Base-by-base conservation (phyloP, 2,888 invertebrate genomes). In the Protodeltote pygarga region DNA sequence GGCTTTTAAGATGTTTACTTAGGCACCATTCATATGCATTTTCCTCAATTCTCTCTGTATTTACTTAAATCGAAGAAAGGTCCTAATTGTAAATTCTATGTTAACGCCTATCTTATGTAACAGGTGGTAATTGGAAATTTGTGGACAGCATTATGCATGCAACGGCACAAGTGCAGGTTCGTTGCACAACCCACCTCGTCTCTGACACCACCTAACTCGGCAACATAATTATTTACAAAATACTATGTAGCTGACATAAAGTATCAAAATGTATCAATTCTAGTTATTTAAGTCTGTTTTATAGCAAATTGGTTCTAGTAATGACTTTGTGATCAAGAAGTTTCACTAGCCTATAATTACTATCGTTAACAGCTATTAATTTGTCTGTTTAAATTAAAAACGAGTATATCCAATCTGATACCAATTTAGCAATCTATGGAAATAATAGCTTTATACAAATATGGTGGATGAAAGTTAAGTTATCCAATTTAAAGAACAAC, bases 61-160 rank as follows among this genome's bases (percentile, higher is more conserved):
- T 38, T 41, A 25, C 46, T 47, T 15, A 45, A 55, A 49, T 34
- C 35, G 42, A 61, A 41, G 45, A 52, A 50, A 66, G 51, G 51
- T 49, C 45, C n/a, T 39, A 29, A 11, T 31, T 46, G 42, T 53
- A 32, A 47, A 34, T 37, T 61, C 51, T 33, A 50, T 65, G 40
- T 44, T 33, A 42, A 49, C 48, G 46, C 42, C 27, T 34, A 28
- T 37, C 29, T 58, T 38, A 54, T 42, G 61, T 62, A 59, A 71
- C 60, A 51, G 63, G 62, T 62, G 54, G 53, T 68, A 64, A 74
- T 68, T 68, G 64, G 67, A 62, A 60, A 66, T 70, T 66, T 66
- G 61, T 65, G 52, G 47, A 65, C 47, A 50, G 33, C 45, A 72
- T 65, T 67, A 67, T 61, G 52, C 48, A 58, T 67, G 60, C 60